Conservation (phyloP, 2,888 invertebrate genomes). For the Synanthedon andrenaeformis region DNA sequence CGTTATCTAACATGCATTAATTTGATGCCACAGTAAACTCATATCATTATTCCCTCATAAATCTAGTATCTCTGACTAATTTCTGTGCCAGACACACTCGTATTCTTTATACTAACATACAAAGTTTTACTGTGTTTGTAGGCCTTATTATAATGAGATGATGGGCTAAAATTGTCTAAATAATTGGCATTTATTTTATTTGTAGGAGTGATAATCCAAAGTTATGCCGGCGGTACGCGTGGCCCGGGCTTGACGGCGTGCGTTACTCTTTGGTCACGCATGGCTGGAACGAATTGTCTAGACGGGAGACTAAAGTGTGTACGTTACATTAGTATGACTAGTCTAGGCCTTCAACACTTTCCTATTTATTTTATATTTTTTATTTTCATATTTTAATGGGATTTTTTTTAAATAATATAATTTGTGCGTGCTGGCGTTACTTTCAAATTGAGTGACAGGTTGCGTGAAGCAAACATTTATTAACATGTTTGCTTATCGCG, state of each 20-base stretch:
- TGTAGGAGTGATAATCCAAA: constrained; percentile 4
- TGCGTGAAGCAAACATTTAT: no score
- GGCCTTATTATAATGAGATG: neutral
- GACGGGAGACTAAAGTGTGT: constrained; percentile 26
- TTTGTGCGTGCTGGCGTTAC: no score
- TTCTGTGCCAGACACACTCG: neutral
- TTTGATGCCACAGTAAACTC: neutral
- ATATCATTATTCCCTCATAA: constrained; percentile 30
- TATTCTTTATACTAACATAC: neutral
- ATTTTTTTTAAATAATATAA: no score
- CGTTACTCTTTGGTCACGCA: constrained; percentile 55
- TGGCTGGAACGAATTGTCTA: constrained; percentile 60
- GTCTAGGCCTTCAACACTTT: no score
- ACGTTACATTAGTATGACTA: constrained; percentile 16
- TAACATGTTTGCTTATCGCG: no score
- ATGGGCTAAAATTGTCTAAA: neutral
- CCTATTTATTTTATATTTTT: no score
- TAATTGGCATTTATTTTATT: neutral
- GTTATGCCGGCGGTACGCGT: constrained; percentile 40
- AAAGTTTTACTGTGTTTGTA: neutral
- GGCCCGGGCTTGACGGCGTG: constrained; percentile 50
- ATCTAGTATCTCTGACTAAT: constrained; percentile 16
- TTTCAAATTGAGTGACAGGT: no score
- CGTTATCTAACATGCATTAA: neutral
- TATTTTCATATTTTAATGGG: no score